Evolutionary conservation across 2,113 vertebrate genomes (phyloP).

Genomic region (Hiodon alosoides): DNA sequence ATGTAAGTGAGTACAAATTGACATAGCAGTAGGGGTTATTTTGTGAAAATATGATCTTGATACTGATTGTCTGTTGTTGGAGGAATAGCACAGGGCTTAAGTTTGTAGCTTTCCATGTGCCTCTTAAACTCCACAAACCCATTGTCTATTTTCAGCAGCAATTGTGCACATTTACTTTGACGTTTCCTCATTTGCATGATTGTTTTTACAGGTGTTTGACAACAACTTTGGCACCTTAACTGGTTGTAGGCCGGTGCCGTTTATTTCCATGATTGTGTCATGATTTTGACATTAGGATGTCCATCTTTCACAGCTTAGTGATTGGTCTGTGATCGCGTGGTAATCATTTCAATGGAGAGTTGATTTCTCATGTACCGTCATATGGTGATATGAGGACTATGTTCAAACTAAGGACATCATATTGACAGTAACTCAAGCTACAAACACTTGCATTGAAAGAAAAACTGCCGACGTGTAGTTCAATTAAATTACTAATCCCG

Average conservation of each 20-base stretch:
- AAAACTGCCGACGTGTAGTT: neutral
- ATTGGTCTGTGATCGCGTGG: neutral
- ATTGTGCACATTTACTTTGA: neutral
- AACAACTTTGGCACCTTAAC: too few relatives aligned
- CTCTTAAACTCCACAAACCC: too few relatives aligned
- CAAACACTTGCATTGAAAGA: neutral
- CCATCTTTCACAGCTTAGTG: neutral
- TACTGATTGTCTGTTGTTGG: too few relatives aligned
- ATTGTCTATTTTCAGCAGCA: neutral
- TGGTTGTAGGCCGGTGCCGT: too few relatives aligned
- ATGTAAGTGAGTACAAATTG: too few relatives aligned
- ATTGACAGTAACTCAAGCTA: neutral
- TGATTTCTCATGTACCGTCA: neutral
- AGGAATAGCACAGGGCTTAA: too few relatives aligned
- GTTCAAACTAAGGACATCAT: neutral
- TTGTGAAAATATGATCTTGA: too few relatives aligned
- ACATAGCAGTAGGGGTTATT: too few relatives aligned
- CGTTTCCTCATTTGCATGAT: neutral
- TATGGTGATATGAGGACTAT: neutral
- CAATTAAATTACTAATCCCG: too few relatives aligned
- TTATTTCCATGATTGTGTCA: neutral
- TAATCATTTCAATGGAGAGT: neutral
- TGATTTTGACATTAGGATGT: neutral
- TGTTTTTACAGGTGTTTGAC: neutral
- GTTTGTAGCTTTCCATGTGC: too few relatives aligned